These are phyloP conservation scores for Drosophila kepulauana DNA, from an alignment of 1,140 invertebrate species.

Conservation along the genomic window DNA sequence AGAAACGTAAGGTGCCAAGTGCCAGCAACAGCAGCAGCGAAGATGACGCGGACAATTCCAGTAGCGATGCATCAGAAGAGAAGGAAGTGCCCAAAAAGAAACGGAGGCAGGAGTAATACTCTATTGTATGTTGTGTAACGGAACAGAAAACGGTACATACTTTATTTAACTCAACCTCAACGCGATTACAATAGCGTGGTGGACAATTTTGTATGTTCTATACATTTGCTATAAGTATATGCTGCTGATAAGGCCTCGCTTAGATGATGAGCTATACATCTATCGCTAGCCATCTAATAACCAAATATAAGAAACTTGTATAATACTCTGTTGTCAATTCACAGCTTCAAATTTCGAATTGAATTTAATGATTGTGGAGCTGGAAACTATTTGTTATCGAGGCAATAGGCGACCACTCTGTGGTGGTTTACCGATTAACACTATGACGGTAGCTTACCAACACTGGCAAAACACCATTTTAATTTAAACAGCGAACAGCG, in stretches of 20 bases:
- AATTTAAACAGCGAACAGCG: no score
- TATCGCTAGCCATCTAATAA: conserved; percentile 49
- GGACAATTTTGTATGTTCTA: conserved; percentile 41
- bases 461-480: conserved; percentile 6
- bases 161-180: conserved; percentile 78
- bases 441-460: not conserved
- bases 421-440: conserved; percentile 25
- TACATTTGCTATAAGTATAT: conserved; percentile 50
- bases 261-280: conserved; percentile 50
- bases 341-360: conserved; percentile 4
- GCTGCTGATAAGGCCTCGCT: conserved; percentile 48
- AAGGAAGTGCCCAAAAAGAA: conserved; percentile 72
- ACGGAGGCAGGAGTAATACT: conserved; percentile 51
- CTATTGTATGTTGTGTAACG: conserved; percentile 56
- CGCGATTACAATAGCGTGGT: conserved; percentile 63
- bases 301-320: conserved; percentile 41
- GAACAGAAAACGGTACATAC: conserved; percentile 75
- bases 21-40: conserved; percentile 61
- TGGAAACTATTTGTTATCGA: conserved; percentile 3
- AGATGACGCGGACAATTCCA: conserved; percentile 45
- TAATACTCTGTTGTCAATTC: conserved; percentile 5
- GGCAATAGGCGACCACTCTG: not conserved
- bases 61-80: conserved; percentile 49
- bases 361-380: not conserved
- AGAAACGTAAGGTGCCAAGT: conserved; percentile 72